Evolutionary conservation across 2,888 invertebrate genomes (phyloP).

Genomic region (Gymnosoma rotundatum): DNA sequence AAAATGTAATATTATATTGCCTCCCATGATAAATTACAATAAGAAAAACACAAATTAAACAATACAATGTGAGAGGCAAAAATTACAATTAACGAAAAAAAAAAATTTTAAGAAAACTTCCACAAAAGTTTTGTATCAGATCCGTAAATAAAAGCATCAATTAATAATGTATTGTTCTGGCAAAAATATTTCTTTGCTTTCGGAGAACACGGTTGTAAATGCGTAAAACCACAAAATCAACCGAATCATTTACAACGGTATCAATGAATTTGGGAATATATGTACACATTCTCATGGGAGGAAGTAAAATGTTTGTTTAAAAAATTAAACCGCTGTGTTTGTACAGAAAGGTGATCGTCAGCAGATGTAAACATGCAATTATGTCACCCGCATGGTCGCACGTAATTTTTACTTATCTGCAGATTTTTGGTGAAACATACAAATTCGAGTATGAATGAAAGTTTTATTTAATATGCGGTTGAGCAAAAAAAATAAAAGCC

Average conservation of each 20-base stretch:
- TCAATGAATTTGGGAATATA: background rate
- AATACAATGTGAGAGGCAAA: constrained; percentile 1
- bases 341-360: background rate
- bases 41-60: constrained; percentile 17
- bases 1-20: constrained; percentile 13
- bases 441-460: background rate
- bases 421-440: background rate
- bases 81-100: constrained; percentile 1
- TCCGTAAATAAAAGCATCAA: constrained; percentile 50
- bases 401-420: background rate
- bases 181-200: constrained; percentile 16
- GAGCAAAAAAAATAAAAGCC: constrained; percentile 17
- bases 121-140: constrained; percentile 35
- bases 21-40: constrained; percentile 34
- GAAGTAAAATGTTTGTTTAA: background rate
- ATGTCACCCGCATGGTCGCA: background rate
- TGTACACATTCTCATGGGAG: background rate
- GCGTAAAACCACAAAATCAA: constrained; percentile 59
- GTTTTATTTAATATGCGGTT: background rate
- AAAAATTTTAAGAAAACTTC: constrained; percentile 18
- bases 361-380: background rate
- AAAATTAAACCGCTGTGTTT: background rate
- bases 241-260: constrained; percentile 57
- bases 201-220: constrained; percentile 44
- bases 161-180: constrained; percentile 54